Base-by-base conservation (phyloP, 2,113 vertebrate genomes). In the Xyrauchen texanus region DNA sequence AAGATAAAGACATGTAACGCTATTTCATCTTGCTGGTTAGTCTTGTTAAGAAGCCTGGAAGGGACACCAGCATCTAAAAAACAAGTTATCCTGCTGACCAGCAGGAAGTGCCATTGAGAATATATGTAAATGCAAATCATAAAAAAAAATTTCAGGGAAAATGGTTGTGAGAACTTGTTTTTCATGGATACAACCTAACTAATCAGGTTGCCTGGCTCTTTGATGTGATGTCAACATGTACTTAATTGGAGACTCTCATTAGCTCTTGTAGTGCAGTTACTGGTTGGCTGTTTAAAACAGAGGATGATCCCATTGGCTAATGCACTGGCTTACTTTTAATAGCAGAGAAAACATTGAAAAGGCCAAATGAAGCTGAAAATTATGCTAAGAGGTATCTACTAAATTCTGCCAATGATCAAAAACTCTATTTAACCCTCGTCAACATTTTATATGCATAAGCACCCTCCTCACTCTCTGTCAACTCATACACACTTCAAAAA, bases 311-410 rank as follows among this genome's bases (percentile, higher is more conserved):
- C 69, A 60, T 42, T 46, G 44, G 6, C 69, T 47, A 60, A 60
- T 16, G 44, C n/a, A 4, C 44, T 5, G 11, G 6, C 46, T 11
- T 42, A 60, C 55, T 72, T 72, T 60, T 16, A 73, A 61, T 60
- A 3, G 21, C 21, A 34, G 21, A 34, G 57, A 61, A 58, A 72
- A 16, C 55, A 47, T n/a, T 12, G 44, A 72, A 21, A 47, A 10
- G n/a, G n/a, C 15, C 69, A 46, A 72, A 72, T 16, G 42, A 71
- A 72, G 13, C 70, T 60, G 55, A 73, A 47, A 73, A 73, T 21
- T 6, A 60, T 11, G n/a, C 53, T 61, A 53, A 72, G 42, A 46
- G n/a, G 55, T 46, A n/a, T 61, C 15, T 10, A n/a, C 58, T 53
- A 45, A 44, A 55, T 11, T 60, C 5, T 60, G 5, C 55, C 1